Evolutionary conservation across 2,113 vertebrate genomes (phyloP).

Genomic region (Apistogramma diplotaenia): DNA sequence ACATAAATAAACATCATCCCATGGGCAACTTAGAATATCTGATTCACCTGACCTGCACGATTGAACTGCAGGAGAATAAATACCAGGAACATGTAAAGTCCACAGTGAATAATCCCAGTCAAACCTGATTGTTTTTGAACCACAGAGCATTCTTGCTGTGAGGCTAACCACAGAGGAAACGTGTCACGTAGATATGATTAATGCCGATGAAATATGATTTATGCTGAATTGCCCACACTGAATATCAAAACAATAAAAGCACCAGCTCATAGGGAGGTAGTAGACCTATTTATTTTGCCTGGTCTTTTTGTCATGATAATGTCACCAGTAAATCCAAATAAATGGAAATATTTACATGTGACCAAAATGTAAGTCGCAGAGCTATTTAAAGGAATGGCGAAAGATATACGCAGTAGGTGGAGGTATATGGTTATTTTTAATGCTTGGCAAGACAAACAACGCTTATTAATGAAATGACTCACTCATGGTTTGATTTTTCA

Average conservation of each 20-base stretch:
- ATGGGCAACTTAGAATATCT: conserved; percentile 22
- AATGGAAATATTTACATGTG: background rate
- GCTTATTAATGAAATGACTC: conserved; percentile 47
- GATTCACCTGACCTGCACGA: conserved; percentile 39
- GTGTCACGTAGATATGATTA: conserved; percentile 18
- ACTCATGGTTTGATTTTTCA: conserved; percentile 29
- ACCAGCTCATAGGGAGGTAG: background rate
- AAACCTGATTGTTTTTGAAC: conserved; percentile 9
- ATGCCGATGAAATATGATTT: conserved; percentile 7
- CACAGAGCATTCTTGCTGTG: background rate
- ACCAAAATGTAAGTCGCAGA: background rate
- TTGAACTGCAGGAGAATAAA: conserved; percentile 11
- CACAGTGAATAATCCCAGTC: conserved; percentile 1
- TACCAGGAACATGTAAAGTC: conserved; percentile 24
- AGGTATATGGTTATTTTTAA: conserved; percentile 8
- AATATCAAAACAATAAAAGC: background rate
- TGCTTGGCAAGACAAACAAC: conserved; percentile 25
- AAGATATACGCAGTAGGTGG: background rate
- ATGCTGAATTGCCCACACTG: background rate
- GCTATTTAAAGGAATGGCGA: background rate
- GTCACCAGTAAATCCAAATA: background rate
- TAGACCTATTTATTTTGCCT: background rate
- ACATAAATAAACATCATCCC: conserved; percentile 38
- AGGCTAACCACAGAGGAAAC: conserved; percentile 6
- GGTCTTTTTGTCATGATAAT: background rate